These are phyloP conservation scores for Odontesthes bonariensis DNA, from an alignment of 2,113 vertebrate genomes.

Conservation along the genomic window DNA sequence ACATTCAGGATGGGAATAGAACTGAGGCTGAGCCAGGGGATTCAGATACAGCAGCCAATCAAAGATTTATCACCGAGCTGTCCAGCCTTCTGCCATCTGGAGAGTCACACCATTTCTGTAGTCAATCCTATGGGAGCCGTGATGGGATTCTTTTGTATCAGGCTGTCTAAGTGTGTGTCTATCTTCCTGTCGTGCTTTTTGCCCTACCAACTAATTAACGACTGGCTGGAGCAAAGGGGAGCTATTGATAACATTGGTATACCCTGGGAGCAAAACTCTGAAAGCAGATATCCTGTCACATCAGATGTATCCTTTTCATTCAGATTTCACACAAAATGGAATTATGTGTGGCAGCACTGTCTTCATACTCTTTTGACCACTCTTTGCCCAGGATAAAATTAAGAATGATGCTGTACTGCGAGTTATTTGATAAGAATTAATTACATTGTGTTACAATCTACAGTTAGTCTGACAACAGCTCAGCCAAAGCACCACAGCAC, in stretches of 20 bases:
- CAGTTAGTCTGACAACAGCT: constrained; percentile 38
- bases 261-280: background rate
- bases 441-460: constrained; percentile 30
- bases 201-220: constrained; percentile 44
- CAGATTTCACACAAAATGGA: constrained; percentile 4
- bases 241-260: constrained; percentile 55
- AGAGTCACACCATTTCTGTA: constrained; percentile 61
- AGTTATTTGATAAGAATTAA: constrained; percentile 46
- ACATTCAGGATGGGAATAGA: constrained; percentile 52
- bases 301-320: constrained; percentile 27
- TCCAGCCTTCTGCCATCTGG: constrained; percentile 73
- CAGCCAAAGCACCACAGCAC: constrained; percentile 22
- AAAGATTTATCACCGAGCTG: constrained; percentile 77
- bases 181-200: constrained; percentile 41
- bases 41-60: constrained; percentile 73
- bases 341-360: background rate
- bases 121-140: constrained; percentile 45
- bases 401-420: constrained; percentile 9
- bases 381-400: constrained; percentile 14
- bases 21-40: constrained; percentile 61
- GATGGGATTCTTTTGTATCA: constrained; percentile 61
- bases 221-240: constrained; percentile 40
- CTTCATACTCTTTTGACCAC: background rate
- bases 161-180: constrained; percentile 19
- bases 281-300: constrained; percentile 23